phyloP scores from a whole-genome alignment of 2,888 invertebrate genomes.

The Chorisops tibialis region DNA sequence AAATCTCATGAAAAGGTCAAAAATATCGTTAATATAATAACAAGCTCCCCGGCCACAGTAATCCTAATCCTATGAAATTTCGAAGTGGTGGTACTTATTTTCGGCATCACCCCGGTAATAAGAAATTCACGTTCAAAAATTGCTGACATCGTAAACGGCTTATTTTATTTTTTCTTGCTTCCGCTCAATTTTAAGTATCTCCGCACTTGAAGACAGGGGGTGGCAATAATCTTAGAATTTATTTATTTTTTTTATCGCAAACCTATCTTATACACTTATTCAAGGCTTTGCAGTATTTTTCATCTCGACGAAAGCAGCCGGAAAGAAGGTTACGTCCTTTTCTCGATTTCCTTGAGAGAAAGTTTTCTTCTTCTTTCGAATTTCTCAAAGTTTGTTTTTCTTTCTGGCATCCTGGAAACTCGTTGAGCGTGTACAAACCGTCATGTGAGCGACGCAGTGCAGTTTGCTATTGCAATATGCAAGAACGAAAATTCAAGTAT shows the following conservation, averaged over 20 bases:
- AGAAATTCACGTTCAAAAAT: too few species aligned
- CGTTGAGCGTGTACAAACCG: not conserved
- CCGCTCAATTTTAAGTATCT: too few species aligned
- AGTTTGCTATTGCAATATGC: not conserved
- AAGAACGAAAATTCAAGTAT: not conserved
- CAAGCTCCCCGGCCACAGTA: too few species aligned
- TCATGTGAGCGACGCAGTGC: not conserved
- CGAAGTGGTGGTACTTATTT: too few species aligned
- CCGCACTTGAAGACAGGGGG: constrained; percentile 6
- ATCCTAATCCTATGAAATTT: too few species aligned
- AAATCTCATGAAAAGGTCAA: too few species aligned
- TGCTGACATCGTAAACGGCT: too few species aligned
- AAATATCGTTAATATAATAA: too few species aligned
- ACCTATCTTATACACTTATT: not conserved
- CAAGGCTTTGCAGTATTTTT: constrained; percentile 12
- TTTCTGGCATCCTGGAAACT: not conserved
- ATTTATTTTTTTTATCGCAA: constrained; percentile 7
- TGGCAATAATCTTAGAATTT: constrained; percentile 17
- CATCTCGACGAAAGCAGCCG: not conserved
- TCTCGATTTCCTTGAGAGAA: not conserved
- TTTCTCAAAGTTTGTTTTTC: not conserved
- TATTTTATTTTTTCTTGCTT: too few species aligned
- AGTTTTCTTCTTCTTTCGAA: not conserved
- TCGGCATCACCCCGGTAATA: too few species aligned
- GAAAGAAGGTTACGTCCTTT: too few species aligned